Evolutionary conservation across 2,797 vertebrate species (phyloP), one percentile per base, ranked within the genome.

Genomic region (Salarias fasciatus): DNA sequence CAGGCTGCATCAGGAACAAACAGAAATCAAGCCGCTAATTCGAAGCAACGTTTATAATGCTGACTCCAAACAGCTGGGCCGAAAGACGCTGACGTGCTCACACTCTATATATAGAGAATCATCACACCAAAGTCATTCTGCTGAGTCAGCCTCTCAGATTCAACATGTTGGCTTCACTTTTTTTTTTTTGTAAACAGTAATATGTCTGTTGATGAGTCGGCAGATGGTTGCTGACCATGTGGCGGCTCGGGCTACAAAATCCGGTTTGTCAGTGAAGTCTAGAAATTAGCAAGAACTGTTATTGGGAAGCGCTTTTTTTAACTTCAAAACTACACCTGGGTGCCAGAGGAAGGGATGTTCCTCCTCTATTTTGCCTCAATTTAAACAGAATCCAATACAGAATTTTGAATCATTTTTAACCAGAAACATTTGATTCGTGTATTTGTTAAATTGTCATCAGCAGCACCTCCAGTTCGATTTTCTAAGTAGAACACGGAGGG

Each of bases 41-140:
- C 15, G 11, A 44, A 14, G 38, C 44, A n/a, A 52, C 62, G 36
- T 42, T 3, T 2, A 29, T 18, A 11, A 29, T n/a, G 56, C 69
- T 68, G 74, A 74, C 6, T 58, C 42, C 38, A 31, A 66, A 49
- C 56, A 70, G 52, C 14, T 2, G 4, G 24, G 36, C 30, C 46
- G 59, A 53, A 28, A 70, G 48, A 67, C 8, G 11, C 67, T 77
- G 80, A 76, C n/a, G 14, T 18, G 46, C 73, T 60, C 6, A 45
- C 24, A 11, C 28, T 1, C 77, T 71, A 74, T 66, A 49, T 65
- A 63, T 64, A 77, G 71, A 14, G 55, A 43, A 70, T 63, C 11
- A 67, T 65, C 79, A 72, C 59, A 66, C 68, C 68, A 71, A 57
- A 75, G 60, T 68, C 8, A 69, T 79, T 71, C 56, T 11, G 69